Conservation (phyloP, 2,888 invertebrate species). For the Oxytorus armatus region DNA sequence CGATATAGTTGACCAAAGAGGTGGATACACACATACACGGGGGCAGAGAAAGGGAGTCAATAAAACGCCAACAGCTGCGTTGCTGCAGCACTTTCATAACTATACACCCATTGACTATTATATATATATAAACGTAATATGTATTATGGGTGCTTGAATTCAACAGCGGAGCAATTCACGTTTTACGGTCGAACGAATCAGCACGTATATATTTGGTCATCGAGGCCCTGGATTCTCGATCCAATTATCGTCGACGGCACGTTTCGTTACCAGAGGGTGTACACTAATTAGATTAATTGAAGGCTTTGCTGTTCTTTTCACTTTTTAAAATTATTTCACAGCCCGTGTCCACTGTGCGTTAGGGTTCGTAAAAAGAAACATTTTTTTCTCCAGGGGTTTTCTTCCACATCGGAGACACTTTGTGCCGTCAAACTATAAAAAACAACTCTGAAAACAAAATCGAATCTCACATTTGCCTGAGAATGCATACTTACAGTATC, state of each 20-base stretch:
- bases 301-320: constrained; percentile 12
- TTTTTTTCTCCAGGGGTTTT: too few relatives aligned
- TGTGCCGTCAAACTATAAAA: too few relatives aligned
- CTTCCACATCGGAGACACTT: too few relatives aligned
- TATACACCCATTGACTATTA: constrained; percentile 1
- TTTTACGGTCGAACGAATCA: constrained; percentile 52
- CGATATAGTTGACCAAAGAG: constrained; percentile 3
- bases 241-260: constrained; percentile 57
- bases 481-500: too few relatives aligned
- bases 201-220: constrained; percentile 46
- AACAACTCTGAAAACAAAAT: too few relatives aligned
- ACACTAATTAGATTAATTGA: constrained; percentile 60
- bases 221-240: constrained; percentile 49
- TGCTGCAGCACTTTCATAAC: constrained; percentile 38
- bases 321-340: too few relatives aligned
- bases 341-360: too few relatives aligned
- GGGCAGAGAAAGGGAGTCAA: constrained; percentile 24
- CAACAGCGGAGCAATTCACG: constrained; percentile 38
- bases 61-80: constrained; percentile 47
- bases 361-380: too few relatives aligned
- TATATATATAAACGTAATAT: neutral
- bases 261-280: constrained; percentile 33
- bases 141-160: constrained; percentile 34
- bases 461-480: too few relatives aligned
- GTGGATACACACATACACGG: neutral